Evolutionary conservation across 1,140 invertebrate species (phyloP).

Genomic region (Drosophila chauvacae): DNA sequence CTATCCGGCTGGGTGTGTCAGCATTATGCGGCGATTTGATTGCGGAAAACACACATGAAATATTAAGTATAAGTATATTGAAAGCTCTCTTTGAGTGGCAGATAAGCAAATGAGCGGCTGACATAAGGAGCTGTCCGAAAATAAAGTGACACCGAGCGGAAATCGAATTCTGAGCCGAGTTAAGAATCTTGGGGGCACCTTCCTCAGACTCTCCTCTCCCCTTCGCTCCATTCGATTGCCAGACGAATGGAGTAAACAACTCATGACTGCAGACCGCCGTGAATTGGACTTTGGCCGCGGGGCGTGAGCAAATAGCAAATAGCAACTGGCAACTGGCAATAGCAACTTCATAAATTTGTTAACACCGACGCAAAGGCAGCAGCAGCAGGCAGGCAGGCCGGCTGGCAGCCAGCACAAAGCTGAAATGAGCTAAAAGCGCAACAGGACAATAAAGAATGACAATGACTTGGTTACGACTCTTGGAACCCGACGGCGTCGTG

Average conservation of each 20-base stretch:
- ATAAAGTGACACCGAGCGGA: slow-evolving; percentile 57
- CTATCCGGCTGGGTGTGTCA: slow-evolving; percentile 48
- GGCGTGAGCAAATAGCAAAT: slow-evolving; percentile 49
- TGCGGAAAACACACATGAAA: slow-evolving; percentile 41
- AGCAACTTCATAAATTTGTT: slow-evolving; percentile 61
- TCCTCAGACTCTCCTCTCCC: neutral
- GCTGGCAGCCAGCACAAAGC: slow-evolving; percentile 30
- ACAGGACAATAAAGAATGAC: slow-evolving; percentile 61
- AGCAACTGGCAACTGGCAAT: slow-evolving; percentile 26
- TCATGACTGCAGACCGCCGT: slow-evolving; percentile 47
- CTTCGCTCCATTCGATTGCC: slow-evolving; percentile 17
- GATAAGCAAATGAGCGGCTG: slow-evolving; percentile 52
- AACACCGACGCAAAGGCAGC: slow-evolving; percentile 47
- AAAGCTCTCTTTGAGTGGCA: slow-evolving; percentile 50
- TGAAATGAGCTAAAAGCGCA: slow-evolving; percentile 54
- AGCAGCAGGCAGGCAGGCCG: slow-evolving; percentile 5
- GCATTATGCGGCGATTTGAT: slow-evolving; percentile 44
- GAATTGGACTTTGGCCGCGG: slow-evolving; percentile 58
- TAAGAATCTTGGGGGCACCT: slow-evolving; percentile 49
- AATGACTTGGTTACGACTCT: slow-evolving; percentile 50
- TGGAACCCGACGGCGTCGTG: slow-evolving; percentile 32
- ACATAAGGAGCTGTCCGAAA: slow-evolving; percentile 47
- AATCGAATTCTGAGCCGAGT: slow-evolving; percentile 50
- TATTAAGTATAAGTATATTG: slow-evolving; percentile 37
- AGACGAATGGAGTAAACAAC: slow-evolving; percentile 45